These are phyloP conservation scores for Bruchidius siliquastri DNA, from an alignment of 2,888 invertebrate genomes.

Conservation along the genomic window DNA sequence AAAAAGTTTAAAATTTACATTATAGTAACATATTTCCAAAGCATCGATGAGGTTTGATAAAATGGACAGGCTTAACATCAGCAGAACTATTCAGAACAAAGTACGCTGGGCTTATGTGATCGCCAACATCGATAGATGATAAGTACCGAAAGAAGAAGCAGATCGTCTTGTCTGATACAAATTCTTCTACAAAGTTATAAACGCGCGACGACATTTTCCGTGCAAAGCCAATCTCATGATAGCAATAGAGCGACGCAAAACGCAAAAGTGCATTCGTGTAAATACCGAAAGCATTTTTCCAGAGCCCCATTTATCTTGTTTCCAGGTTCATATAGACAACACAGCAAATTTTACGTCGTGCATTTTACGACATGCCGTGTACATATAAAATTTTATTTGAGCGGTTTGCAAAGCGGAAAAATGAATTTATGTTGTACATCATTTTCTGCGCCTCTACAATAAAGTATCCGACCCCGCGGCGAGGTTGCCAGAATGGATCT, in stretches of 20 bases:
- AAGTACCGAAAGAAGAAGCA: too few species aligned
- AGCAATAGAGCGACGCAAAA: not conserved
- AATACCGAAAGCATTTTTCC: not conserved
- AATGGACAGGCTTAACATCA: too few species aligned
- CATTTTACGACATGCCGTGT: not conserved
- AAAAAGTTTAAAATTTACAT: not conserved
- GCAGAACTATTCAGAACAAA: too few species aligned
- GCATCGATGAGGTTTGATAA: not conserved
- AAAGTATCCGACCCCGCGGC: not conserved
- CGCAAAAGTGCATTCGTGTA: not conserved
- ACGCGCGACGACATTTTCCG: not conserved
- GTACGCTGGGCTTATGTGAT: too few species aligned
- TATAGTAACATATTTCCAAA: not conserved
- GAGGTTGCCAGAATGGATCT: not conserved
- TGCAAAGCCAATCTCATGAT: not conserved
- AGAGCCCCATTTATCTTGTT: not conserved
- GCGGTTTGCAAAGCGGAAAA: not conserved
- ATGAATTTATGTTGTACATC: not conserved
- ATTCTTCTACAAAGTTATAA: not conserved
- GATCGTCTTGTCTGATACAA: too few species aligned
- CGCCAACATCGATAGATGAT: too few species aligned
- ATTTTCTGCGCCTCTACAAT: not conserved
- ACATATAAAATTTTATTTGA: not conserved
- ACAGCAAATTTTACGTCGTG: not conserved
- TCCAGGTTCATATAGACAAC: not conserved